A percentile compares a stretch with the other conserved stretches of the same genome.
Conservation (phyloP, 2,113 vertebrate genomes). For the Eleginops maclovinus region DNA sequence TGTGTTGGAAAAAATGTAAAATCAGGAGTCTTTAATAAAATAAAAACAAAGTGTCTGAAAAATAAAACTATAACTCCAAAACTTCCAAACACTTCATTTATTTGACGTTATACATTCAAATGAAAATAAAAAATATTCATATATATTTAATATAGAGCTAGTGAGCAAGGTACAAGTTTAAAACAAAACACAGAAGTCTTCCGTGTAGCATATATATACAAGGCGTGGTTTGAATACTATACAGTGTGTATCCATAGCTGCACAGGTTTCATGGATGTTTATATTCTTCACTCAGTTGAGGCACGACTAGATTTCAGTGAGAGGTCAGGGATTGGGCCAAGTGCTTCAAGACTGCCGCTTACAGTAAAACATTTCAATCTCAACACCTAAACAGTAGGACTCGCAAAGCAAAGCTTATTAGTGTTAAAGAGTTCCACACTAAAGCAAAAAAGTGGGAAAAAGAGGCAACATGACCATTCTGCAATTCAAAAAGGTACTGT, state of each 20-base stretch:
- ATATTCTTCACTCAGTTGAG: constrained; percentile 81
- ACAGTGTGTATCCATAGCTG: constrained; percentile 84
- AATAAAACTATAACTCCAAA: not conserved
- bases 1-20: too few relatives aligned
- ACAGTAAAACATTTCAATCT: constrained; percentile 71
- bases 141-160: constrained; percentile 75
- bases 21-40: not conserved
- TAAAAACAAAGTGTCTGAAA: not conserved
- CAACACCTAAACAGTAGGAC: constrained; percentile 76
- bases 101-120: constrained; percentile 80
- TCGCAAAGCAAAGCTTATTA: constrained; percentile 77
- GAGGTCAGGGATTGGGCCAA: constrained; percentile 64
- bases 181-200: constrained; percentile 82
- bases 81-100: constrained; percentile 82
- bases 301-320: constrained; percentile 76
- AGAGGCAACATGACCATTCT: constrained; percentile 56
- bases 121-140: constrained; percentile 72
- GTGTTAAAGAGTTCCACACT: constrained; percentile 64
- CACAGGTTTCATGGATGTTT: constrained; percentile 78
- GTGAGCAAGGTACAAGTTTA: constrained; percentile 79
- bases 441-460: constrained; percentile 61
- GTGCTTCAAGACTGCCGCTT: constrained; percentile 73
- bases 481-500: constrained; percentile 54
- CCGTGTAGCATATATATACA: constrained; percentile 85
- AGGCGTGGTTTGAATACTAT: constrained; percentile 82